A percentile compares a stretch with the other conserved stretches of the same genome.
Conservation (phyloP, 2,113 vertebrate species). For the Ciconia stormi region DNA sequence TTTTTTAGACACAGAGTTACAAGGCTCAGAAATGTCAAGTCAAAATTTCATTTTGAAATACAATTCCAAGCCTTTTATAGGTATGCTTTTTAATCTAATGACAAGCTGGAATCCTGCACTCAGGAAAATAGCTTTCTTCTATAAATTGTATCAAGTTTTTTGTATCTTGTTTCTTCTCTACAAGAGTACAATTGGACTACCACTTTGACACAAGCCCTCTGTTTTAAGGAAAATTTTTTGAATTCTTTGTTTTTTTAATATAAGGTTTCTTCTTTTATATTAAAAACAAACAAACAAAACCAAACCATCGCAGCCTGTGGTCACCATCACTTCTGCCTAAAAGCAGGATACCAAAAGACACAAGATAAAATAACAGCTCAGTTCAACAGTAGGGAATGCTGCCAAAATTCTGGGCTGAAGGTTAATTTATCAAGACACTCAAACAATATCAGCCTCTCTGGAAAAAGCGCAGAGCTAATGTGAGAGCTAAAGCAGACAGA, state of each 20-base stretch:
- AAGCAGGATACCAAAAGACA: too few relatives aligned
- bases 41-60: constrained; percentile 3
- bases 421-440: rapidly evolving
- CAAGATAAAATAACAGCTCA: neutral
- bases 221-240: neutral
- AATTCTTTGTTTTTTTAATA: neutral
- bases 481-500: neutral
- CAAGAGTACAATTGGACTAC: too few relatives aligned
- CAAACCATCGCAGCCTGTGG: neutral
- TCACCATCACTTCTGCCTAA: neutral
- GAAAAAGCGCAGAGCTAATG: neutral
- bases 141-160: neutral
- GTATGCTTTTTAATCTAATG: neutral
- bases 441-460: neutral
- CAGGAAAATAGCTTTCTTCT: neutral
- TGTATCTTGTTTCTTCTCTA: neutral
- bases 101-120: neutral
- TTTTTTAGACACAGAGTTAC: constrained; percentile 34
- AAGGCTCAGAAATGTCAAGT: constrained; percentile 44
- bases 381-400: neutral
- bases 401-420: neutral
- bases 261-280: neutral
- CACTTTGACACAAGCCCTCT: neutral
- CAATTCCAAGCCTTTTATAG: neutral
- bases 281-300: neutral